A percentile compares a stretch with the other conserved stretches of the same genome.
phyloP scores from a whole-genome alignment of 1,140 invertebrate species.

The Drosophila nikananu region DNA sequence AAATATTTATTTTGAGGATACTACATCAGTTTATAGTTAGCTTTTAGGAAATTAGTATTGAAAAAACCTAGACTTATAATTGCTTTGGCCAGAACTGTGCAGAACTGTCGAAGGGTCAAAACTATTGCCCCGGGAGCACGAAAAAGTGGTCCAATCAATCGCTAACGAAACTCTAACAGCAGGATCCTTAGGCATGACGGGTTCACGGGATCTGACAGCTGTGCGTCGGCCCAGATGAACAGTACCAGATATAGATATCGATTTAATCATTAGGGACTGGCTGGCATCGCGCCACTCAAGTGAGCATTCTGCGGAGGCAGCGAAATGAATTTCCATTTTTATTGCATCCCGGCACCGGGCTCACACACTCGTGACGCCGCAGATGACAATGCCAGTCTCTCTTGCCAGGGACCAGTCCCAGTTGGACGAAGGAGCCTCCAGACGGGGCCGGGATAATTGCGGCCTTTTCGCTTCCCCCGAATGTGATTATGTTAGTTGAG shows the following conservation, averaged over 20 bases:
- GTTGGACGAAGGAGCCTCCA: constrained; percentile 15
- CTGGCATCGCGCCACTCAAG: constrained; percentile 43
- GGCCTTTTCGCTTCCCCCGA: constrained; percentile 14
- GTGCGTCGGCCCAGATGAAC: constrained; percentile 41
- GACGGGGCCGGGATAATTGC: constrained; percentile 42
- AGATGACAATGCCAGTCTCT: constrained; percentile 35
- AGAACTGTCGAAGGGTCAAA: background rate
- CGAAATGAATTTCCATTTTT: constrained; percentile 79
- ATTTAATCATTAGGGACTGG: constrained; percentile 77
- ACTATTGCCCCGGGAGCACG: background rate
- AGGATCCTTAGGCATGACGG: constrained; percentile 51
- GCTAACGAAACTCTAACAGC: constrained; percentile 20
- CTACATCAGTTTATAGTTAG: no score
- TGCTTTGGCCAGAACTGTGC: background rate
- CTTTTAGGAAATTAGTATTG: background rate
- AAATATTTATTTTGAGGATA: background rate
- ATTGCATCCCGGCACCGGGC: constrained; percentile 48
- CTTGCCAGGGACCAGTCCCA: constrained; percentile 13
- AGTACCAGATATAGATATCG: constrained; percentile 70
- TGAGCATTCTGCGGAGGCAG: constrained; percentile 54
- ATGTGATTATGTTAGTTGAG: constrained; percentile 56
- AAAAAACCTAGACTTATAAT: background rate
- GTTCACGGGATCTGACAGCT: constrained; percentile 54
- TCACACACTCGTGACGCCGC: constrained; percentile 28
- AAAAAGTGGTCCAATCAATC: constrained; percentile 34